These are phyloP conservation scores for Koerneria pararmatus DNA, from an alignment of 2,888 invertebrate species.

Conservation along the genomic window DNA sequence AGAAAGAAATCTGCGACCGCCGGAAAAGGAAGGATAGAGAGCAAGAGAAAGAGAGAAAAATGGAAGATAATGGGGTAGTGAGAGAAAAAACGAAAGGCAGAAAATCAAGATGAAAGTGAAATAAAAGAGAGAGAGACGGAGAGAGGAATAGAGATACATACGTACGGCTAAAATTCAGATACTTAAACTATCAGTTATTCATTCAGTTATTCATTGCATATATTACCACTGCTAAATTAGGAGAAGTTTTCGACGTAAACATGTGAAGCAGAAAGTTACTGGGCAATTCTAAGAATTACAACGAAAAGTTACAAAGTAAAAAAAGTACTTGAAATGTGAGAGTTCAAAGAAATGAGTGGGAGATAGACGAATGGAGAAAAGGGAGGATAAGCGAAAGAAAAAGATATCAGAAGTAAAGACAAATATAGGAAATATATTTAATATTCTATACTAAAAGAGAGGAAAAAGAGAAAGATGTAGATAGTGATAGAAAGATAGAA, in stretches of 20 bases:
- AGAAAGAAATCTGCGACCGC: background rate
- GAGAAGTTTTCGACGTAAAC: no score
- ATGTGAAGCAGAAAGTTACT: no score
- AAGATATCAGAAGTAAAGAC: no score
- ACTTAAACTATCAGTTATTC: background rate
- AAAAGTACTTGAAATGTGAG: background rate
- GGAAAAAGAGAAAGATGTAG: background rate
- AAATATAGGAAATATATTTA: background rate
- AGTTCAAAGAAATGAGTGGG: slow-evolving; percentile 1
- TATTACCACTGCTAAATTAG: no score
- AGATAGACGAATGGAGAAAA: background rate
- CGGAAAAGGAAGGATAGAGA: background rate
- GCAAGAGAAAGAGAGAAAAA: background rate
- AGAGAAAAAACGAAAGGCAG: slow-evolving; percentile 1
- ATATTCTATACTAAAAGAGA: background rate
- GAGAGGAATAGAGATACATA: background rate
- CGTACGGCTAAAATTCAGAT: background rate
- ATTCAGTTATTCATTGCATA: no score
- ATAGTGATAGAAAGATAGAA: slow-evolving; percentile 8
- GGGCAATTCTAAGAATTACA: background rate
- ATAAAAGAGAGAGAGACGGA: background rate
- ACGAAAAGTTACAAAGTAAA: background rate
- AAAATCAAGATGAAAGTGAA: background rate
- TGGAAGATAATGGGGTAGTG: background rate
- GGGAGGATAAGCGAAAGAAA: background rate